phyloP scores from a whole-genome alignment of 2,113 vertebrate species.

The Hiodon alosoides region DNA sequence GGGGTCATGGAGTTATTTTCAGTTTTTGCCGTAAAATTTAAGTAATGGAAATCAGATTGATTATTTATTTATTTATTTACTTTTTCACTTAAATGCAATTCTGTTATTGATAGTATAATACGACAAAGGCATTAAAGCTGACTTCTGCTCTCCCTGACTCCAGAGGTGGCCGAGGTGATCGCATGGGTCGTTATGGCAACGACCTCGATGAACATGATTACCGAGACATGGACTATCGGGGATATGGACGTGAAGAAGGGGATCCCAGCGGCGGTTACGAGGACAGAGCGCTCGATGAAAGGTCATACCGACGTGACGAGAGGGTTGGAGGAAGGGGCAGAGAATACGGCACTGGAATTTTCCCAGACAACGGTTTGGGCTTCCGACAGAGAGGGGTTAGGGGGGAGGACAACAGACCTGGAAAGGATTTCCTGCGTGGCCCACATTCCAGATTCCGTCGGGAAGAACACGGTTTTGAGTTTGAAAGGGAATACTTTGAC shows the following conservation, averaged over 20 bases:
- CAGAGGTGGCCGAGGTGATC: conserved; percentile 77
- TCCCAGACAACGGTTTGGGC: conserved; percentile 29
- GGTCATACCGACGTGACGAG: conserved; percentile 43
- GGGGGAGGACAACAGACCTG: conserved; percentile 30
- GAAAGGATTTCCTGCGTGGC: conserved; percentile 38
- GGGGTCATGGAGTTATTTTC: no score
- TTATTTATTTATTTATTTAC: neutral
- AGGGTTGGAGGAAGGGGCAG: conserved; percentile 16
- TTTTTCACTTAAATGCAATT: neutral
- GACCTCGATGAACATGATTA: conserved; percentile 71
- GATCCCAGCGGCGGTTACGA: conserved; percentile 44
- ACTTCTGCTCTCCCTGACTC: neutral
- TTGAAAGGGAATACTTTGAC: conserved; percentile 15
- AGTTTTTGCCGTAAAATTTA: neutral
- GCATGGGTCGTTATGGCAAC: conserved; percentile 74
- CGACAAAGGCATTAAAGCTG: neutral
- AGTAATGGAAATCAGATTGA: neutral
- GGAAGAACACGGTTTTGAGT: conserved; percentile 37
- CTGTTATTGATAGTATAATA: neutral
- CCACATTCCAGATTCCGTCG: conserved; percentile 38
- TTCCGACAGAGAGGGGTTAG: conserved; percentile 39
- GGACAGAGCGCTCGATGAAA: conserved; percentile 49
- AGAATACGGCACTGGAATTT: conserved; percentile 42
- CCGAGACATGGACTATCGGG: conserved; percentile 78
- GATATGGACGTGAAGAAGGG: conserved; percentile 55